Evolutionary conservation across 2,797 vertebrate genomes (phyloP), one percentile per base, ranked within the genome.

Genomic region (Phaenicophaeus curvirostris): DNA sequence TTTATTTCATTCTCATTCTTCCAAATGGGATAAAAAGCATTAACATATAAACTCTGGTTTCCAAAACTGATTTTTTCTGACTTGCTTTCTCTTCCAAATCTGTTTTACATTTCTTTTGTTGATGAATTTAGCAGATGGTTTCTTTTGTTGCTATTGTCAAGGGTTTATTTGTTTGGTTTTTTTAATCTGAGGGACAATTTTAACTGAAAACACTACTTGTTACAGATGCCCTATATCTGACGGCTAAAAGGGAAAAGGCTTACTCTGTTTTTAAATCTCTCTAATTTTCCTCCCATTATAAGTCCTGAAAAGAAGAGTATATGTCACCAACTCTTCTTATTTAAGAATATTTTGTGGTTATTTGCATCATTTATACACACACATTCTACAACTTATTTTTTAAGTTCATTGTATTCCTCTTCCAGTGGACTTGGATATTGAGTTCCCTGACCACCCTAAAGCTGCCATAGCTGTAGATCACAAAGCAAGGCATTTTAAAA

Each of bases 151-250:
- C 3, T 50, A 10, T 66, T 73, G 12, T 8, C 51, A 67, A 67
- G 30, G 28, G 53, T 18, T 61, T 51, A 8, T 37, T 50, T 48
- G 61, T 11, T 20, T 6, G n/a, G n/a, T n/a, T 31, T 41, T 53
- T 55, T 61, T 44, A 17, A 66, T 61, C 39, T 69, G 41, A 76
- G 15, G 8, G 19, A 42, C 4, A 41, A 44, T 69, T 90, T 90
- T 46, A 86, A 62, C 21, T 57, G 41, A 80, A 82, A 90, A 30
- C 5, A 54, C 12, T 58, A 41, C 15, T 55, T 90, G 14, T 44
- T 12, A 59, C 13, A 76, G 41, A 2, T 61, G 21, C 4, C 5
- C 2, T 42, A 35, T 1, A 1, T 4, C 23, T 78, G 27, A 1
- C 14, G 61, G 12, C 5, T 72, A 48, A 19, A 59, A 67, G 15